Evolutionary conservation across 2,888 invertebrate species (phyloP).

Genomic region (Sceliomorpha sp.): DNA sequence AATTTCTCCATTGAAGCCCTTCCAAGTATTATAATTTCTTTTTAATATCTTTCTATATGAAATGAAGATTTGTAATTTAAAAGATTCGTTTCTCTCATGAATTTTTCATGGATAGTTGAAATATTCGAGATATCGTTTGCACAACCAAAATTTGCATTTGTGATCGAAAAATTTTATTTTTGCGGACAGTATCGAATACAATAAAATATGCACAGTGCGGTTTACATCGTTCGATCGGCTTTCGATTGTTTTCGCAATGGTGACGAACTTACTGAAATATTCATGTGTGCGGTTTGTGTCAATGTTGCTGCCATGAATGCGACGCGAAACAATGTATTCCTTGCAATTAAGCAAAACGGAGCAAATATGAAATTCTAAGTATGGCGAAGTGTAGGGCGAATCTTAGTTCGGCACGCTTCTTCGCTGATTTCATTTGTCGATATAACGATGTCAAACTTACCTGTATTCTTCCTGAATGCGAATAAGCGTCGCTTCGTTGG

Average conservation of each 20-base stretch:
- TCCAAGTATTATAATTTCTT: no score
- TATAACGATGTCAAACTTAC: conserved; percentile 31
- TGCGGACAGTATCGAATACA: conserved; percentile 1
- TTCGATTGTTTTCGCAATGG: conserved; percentile 28
- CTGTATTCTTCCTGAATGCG: conserved; percentile 32
- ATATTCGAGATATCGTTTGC: no score
- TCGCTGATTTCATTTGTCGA: conserved; percentile 30
- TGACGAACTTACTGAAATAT: conserved; percentile 32
- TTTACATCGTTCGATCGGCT: conserved; percentile 16
- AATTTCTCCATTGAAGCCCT: no score
- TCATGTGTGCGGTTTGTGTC: conserved; percentile 28
- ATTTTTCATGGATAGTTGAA: no score
- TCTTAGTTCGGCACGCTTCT: conserved; percentile 29
- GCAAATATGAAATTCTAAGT: conserved; percentile 22
- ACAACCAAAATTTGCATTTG: no score
- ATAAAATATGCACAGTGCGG: conserved; percentile 5
- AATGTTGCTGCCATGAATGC: conserved; percentile 21
- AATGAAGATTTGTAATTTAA: no score
- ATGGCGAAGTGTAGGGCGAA: conserved; percentile 13
- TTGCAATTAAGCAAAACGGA: conserved; percentile 33
- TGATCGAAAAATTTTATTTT: no score
- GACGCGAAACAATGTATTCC: conserved; percentile 18
- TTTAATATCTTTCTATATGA: no score
- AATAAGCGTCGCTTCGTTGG: conserved; percentile 25
- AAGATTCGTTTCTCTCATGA: no score